These are phyloP conservation scores for Agrilus biguttatus DNA, from an alignment of 2,888 invertebrate genomes.

Conservation along the genomic window DNA sequence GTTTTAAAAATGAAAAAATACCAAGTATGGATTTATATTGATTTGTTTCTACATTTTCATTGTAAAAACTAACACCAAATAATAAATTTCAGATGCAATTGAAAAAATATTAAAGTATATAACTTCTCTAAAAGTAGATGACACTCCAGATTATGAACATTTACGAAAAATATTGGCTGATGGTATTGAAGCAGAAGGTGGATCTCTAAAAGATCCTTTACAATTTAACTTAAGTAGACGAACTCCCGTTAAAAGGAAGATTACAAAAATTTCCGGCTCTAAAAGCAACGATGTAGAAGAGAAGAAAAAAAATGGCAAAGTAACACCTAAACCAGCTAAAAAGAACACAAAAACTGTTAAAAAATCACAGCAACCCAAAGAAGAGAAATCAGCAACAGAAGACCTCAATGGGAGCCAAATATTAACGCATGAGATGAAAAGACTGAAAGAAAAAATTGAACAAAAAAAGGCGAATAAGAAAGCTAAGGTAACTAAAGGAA, in stretches of 20 bases:
- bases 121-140: conserved; percentile 50
- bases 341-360: conserved; percentile 12
- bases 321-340: conserved; percentile 9
- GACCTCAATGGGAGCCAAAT: too few species aligned
- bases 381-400: too few species aligned
- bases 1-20: conserved; percentile 25
- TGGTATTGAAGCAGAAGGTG: conserved; percentile 49
- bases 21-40: conserved; percentile 24
- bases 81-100: conserved; percentile 37
- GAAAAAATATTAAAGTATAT: conserved; percentile 54
- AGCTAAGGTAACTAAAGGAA: conserved; percentile 3
- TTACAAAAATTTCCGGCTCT: conserved; percentile 1
- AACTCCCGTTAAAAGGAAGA: conserved; percentile 12
- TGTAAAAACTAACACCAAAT: neutral
- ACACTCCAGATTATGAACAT: conserved; percentile 58
- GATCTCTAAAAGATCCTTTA: conserved; percentile 41
- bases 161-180: conserved; percentile 48
- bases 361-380: too few species aligned
- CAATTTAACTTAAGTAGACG: conserved; percentile 32
- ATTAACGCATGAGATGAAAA: neutral
- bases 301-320: conserved; percentile 10
- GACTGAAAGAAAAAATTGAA: conserved; percentile 1
- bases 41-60: too few species aligned
- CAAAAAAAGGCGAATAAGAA: conserved; percentile 6
- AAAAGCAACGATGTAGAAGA: conserved; percentile 8